Evolutionary conservation across 2,797 vertebrate genomes (phyloP).

Genomic region (Silurus aristotelis): DNA sequence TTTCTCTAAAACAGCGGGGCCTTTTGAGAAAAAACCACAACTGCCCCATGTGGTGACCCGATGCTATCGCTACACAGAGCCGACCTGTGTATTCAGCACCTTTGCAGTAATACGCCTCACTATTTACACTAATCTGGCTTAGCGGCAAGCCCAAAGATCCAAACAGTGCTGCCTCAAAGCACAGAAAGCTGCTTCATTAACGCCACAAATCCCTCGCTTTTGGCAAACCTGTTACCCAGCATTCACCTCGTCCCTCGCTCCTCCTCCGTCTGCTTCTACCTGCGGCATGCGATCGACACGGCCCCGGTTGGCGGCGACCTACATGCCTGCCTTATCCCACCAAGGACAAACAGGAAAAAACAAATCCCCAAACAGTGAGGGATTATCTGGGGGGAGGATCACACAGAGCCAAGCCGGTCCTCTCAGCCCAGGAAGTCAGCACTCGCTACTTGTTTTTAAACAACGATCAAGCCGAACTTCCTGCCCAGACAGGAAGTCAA

Average conservation of each 20-base stretch:
- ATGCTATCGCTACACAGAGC: conserved; percentile 62
- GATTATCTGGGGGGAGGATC: conserved; percentile 78
- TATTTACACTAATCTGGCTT: conserved; percentile 62
- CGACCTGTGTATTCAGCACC: conserved; percentile 62
- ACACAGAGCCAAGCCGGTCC: conserved; percentile 55
- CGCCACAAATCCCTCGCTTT: conserved; percentile 65
- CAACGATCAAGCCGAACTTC: conserved; percentile 4
- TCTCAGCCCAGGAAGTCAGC: conserved; percentile 32
- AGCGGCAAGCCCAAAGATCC: conserved; percentile 56
- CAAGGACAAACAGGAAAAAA: conserved; percentile 74
- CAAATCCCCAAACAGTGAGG: conserved; percentile 74
- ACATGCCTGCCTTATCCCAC: conserved; percentile 69
- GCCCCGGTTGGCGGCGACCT: conserved; percentile 65
- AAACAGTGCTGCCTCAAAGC: conserved; percentile 69
- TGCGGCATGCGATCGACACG: conserved; percentile 1
- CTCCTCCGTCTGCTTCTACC: not conserved
- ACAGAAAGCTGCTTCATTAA: conserved; percentile 64
- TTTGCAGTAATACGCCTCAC: conserved; percentile 60
- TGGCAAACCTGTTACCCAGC: conserved; percentile 65
- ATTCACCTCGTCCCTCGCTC: conserved; percentile 8
- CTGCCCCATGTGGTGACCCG: conserved; percentile 40
- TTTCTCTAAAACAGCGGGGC: conserved; percentile 49
- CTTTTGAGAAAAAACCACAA: conserved; percentile 62
- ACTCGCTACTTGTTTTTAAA: conserved; percentile 25
- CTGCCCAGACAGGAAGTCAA: conserved; percentile 28